Base-by-base conservation (phyloP, 2,113 vertebrate genomes). In the Eudorcas thomsonii region DNA sequence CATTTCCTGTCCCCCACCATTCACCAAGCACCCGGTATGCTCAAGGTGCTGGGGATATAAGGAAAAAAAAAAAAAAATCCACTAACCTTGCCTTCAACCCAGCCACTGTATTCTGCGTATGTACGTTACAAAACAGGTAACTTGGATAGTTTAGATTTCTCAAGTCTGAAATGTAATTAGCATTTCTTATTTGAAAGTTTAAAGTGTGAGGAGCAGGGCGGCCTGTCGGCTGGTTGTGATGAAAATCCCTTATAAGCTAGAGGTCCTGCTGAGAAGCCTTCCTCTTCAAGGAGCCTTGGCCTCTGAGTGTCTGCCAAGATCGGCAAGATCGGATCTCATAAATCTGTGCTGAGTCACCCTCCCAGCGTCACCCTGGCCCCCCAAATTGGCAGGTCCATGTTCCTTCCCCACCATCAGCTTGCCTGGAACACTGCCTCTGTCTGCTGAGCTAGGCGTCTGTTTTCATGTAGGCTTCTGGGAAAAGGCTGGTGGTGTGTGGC, bases 181-280 rank as follows among this genome's bases (percentile, higher is more conserved):
- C 48, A 43, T 94, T 87, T 93, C 57, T 95, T 86, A 48, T 50
- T 88, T 48, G 86, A 95, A 86, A 14, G 3, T 89, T 95, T 93
- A 43, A 91, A 88, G 78, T 78, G 62, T 39, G 52, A 96, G 81
- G 50, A 30, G 57, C 55, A 88, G 93, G 59, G 78, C 14, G 71
- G 77, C 57, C 21, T 48, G 83, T 57, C 67, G 33, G 8, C 33
- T 77, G 30, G 67, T 64, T 23, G 0, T 57, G 13, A 64, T 86
- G 54, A 82, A 84, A 89, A 94, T 30, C 54, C 23, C 88, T 50
- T 23, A 19, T 0, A 48, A 33, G 30, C 17, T 36, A 57, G 54
- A 48, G 14, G 86, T 33, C 7, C 33, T 2, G 0, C 1, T 62
- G 78, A 90, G 30, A 62, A 39, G 2, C 39, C 21, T 50, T 59